Evolutionary conservation across 23 tunicate genomes (phyloP), one percentile per base, ranked within the genome.

Genomic region (Aplidium turbinatum): DNA sequence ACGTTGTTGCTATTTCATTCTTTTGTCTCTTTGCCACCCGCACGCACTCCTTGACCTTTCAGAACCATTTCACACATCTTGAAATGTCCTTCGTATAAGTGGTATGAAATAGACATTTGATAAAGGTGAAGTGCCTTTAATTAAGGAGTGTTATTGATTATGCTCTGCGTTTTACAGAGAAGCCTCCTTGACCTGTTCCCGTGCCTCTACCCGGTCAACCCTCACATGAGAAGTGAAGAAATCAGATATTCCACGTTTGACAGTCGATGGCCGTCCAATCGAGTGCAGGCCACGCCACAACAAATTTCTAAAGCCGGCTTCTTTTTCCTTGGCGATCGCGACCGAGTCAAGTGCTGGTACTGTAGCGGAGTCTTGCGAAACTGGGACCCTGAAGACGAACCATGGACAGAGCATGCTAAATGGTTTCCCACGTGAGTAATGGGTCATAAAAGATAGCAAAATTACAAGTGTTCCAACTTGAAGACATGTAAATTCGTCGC

Each of bases 241-340:
- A 18, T 58, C 7, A 39, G 93, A 53, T 19, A 78, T 25, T 63
- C 68, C n/a, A 78, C 93, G 3, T 86, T 86, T 52, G 79, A 78
- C 45, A 64, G 42, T 22, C 79, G 78, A 0, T 86, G 93, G 93
- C 81, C 84, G 4, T 25, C 65, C 24, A 63, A 34, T 63, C 56
- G 57, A 51, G 60, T 86, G 13, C 63, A 64, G 19, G 80, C 93
- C 0, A 61, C 93, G 0, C 79, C 83, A 0, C 52, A 61, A 78
- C 93, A 86, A 57, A 86, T 86, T 4, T 85, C 93, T 3, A 48
- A 53, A 52, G 84, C 93, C 1, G 93, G 93, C 3, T 78, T 86
- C 58, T 86, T 76, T 40, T 86, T 78, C 47, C 85, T 86, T 31
- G 93, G 93, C 38, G 72, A 78, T 3, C 20, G 90, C 6, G 90